Evolutionary conservation across 2,888 invertebrate species (phyloP).

Genomic region (Chrysina gloriosa): DNA sequence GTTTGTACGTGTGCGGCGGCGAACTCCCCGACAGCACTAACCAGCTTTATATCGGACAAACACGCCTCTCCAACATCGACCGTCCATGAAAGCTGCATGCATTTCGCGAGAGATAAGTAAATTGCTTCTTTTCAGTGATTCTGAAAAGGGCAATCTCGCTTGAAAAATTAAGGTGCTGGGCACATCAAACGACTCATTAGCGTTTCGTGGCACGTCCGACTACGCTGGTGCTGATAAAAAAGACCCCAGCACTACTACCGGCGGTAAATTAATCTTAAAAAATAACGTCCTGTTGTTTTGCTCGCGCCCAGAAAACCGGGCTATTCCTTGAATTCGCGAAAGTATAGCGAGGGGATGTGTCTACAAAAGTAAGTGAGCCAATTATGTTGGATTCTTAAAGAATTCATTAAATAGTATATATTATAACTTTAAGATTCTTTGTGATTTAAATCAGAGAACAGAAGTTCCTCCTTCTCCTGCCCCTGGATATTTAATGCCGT

Average conservation of each 20-base stretch:
- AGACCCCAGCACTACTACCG: background rate
- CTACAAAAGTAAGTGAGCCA: too few relatives aligned
- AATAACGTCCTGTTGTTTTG: too few relatives aligned
- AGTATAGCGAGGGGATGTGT: too few relatives aligned
- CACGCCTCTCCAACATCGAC: background rate
- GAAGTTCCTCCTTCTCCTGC: too few relatives aligned
- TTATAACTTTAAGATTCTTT: too few relatives aligned
- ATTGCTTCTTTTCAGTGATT: slow-evolving; percentile 37
- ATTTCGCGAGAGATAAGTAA: slow-evolving; percentile 32
- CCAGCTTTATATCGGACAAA: background rate
- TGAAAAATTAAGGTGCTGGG: slow-evolving; percentile 30
- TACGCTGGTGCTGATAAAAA: slow-evolving; percentile 19
- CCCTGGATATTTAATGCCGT: too few relatives aligned
- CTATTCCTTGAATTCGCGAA: too few relatives aligned
- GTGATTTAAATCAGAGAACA: too few relatives aligned
- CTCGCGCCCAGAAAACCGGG: too few relatives aligned
- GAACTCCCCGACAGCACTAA: slow-evolving; percentile 1
- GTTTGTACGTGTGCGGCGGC: background rate
- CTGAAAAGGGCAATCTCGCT: slow-evolving; percentile 32
- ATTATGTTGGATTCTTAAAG: too few relatives aligned
- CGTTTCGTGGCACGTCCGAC: slow-evolving; percentile 23
- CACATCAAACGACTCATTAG: slow-evolving; percentile 28
- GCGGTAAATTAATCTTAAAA: slow-evolving; percentile 15
- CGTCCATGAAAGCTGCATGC: slow-evolving; percentile 21
- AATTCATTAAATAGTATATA: too few relatives aligned